These are phyloP conservation scores for Panorpa germanica DNA, from an alignment of 2,888 invertebrate genomes.

Conservation along the genomic window DNA sequence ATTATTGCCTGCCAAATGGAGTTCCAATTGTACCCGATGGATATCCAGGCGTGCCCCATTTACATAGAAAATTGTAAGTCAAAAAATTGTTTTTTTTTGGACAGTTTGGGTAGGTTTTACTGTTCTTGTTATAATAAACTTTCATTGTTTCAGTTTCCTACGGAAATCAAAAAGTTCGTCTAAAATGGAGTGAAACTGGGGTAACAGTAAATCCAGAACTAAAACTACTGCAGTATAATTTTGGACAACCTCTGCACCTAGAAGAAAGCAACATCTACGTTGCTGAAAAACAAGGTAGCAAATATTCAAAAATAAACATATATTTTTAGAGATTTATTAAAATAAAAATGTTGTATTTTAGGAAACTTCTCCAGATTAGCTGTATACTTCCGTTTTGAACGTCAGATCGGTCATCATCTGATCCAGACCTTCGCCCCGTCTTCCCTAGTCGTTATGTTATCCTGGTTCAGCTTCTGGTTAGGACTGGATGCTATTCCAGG, in stretches of 20 bases:
- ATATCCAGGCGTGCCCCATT: constrained; percentile 68
- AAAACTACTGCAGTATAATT: constrained; percentile 61
- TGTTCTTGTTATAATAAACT: not conserved
- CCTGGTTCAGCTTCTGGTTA: constrained; percentile 79
- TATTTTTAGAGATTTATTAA: constrained; percentile 4
- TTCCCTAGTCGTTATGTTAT: constrained; percentile 61
- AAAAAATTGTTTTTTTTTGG: constrained; percentile 3
- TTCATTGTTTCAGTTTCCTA: constrained; percentile 45
- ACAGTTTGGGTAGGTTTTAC: not conserved
- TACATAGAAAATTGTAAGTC: constrained; percentile 72
- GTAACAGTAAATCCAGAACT: constrained; percentile 64
- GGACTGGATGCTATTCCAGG: constrained; percentile 72
- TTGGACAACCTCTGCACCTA: constrained; percentile 48
- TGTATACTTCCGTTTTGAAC: constrained; percentile 61
- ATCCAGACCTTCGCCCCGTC: constrained; percentile 77
- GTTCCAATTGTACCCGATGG: constrained; percentile 72
- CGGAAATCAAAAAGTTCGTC: constrained; percentile 52
- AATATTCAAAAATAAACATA: not conserved
- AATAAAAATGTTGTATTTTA: constrained; percentile 17
- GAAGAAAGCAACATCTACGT: constrained; percentile 56
- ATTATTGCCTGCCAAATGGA: constrained; percentile 78
- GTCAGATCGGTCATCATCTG: constrained; percentile 68
- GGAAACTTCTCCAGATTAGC: constrained; percentile 62
- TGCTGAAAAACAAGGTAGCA: constrained; percentile 54
- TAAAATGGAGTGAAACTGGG: constrained; percentile 55